Evolutionary conservation across 2,888 invertebrate genomes (phyloP).

Genomic region (Drosophila sordidula): DNA sequence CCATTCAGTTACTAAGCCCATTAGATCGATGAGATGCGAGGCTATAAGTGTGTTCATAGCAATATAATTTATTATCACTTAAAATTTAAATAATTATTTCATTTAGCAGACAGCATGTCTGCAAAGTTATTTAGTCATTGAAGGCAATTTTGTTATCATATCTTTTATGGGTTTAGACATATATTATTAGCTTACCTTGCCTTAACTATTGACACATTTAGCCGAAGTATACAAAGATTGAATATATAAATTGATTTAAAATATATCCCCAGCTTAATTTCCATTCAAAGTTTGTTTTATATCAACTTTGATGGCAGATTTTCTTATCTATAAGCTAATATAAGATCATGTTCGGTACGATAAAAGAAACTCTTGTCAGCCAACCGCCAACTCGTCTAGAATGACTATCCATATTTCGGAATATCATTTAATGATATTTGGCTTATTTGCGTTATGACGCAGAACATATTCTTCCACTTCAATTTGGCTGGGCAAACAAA

Average conservation of each 20-base stretch:
- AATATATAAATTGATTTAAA: conserved; percentile 3
- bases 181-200: neutral
- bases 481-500: conserved; percentile 37
- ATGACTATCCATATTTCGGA: conserved; percentile 7
- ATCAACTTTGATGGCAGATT: neutral
- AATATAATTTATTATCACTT: conserved; percentile 10
- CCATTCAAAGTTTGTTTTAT: neutral
- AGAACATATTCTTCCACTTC: conserved; percentile 13
- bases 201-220: conserved; percentile 2
- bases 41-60: neutral
- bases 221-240: conserved; percentile 1
- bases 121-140: neutral
- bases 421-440: conserved; percentile 29
- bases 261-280: neutral
- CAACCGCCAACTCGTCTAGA: conserved; percentile 4
- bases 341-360: conserved; percentile 20
- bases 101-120: conserved; percentile 32
- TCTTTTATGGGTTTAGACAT: neutral
- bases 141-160: no score
- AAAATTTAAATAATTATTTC: conserved; percentile 26
- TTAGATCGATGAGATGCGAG: conserved; percentile 19
- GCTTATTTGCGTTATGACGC: conserved; percentile 29
- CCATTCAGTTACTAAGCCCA: neutral
- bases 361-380: conserved; percentile 27
- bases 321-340: conserved; percentile 24